Conservation (phyloP, 1,140 invertebrate species). For the Drosophila eugracilis region DNA sequence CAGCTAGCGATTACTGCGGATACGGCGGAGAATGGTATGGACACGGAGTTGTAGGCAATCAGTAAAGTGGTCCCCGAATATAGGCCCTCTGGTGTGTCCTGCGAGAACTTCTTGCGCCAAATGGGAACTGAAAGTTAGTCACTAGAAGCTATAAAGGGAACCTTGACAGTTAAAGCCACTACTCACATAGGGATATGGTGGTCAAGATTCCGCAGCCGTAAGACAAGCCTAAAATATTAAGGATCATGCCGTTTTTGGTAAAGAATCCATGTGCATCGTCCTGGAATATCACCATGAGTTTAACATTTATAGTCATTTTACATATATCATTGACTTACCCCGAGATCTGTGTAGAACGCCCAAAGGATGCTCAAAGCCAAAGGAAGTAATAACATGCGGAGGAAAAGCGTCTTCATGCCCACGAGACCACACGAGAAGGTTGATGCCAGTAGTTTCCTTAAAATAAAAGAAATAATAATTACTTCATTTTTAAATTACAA, state of each 20-base stretch:
- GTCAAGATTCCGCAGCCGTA: constrained; percentile 93
- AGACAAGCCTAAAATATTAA: constrained; percentile 91
- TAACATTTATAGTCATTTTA: neutral
- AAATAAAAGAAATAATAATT: constrained; percentile 69
- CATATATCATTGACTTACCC: constrained; percentile 84
- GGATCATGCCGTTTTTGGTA: constrained; percentile 91
- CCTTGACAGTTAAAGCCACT: neutral
- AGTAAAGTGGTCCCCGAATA: constrained; percentile 94
- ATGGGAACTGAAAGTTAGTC: constrained; percentile 88
- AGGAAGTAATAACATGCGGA: constrained; percentile 91
- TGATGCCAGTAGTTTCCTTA: constrained; percentile 90
- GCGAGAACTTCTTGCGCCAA: constrained; percentile 95
- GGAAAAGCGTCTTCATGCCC: constrained; percentile 90
- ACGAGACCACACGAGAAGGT: constrained; percentile 91
- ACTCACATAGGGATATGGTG: constrained; percentile 92
- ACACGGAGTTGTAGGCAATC: constrained; percentile 91
- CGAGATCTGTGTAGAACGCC: constrained; percentile 91
- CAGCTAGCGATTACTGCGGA: constrained; percentile 88
- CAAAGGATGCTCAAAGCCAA: constrained; percentile 92
- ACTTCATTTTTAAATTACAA: neutral
- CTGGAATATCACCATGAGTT: constrained; percentile 71
- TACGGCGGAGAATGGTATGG: constrained; percentile 92
- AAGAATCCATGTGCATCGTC: constrained; percentile 91
- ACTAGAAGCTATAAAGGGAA: neutral
- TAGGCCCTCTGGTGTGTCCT: constrained; percentile 94